Base-by-base conservation (phyloP, 1,140 invertebrate species). In the Orius insidiosus region DNA sequence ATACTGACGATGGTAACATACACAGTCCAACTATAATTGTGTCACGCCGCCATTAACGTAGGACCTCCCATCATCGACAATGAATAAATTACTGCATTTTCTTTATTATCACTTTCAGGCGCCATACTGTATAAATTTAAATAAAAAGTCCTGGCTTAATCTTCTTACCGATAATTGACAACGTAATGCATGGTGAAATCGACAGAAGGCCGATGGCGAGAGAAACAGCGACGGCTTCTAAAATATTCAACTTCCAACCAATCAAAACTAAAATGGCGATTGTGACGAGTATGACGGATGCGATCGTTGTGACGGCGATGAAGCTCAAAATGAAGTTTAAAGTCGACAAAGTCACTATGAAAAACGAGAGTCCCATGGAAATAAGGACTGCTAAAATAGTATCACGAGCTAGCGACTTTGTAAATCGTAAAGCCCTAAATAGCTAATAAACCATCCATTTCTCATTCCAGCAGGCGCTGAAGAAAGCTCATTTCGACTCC, bases 121-220 rank as follows among this genome's bases (percentile, higher is more conserved):
- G 50, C 51, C 30, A 55, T 11, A 24, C 51, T 52, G n/a, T n/a
- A n/a, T 41, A n/a, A n/a, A n/a, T n/a, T 35, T 14, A 39, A 43
- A 11, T n/a, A 32, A 30, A 47, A 6, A 4, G n/a, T n/a, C n/a
- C n/a, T n/a, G n/a, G n/a, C n/a, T n/a, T n/a, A n/a, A n/a, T n/a
- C n/a, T n/a, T n/a, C n/a, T n/a, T 41, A 54, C 53, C 73, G 72
- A 62, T 89, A 96, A 55, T 83, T 83, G 38, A 95, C 75, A 33
- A 82, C 82, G 60, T 93, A 96, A 65, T 97, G 90, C 14, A 98
- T 69, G 60, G 88, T 92, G 58, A 93, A 94, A 68, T 98, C 95
- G 32, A 95, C 85, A n/a, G 92, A 83, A 98, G 70, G 11, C 95
- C 94, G 54, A 98, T 92, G 13, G 92, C 86, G 13, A 93, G 80